Percentiles rank a stretch among this genome's conserved stretches.
Evolutionary conservation across 1,140 invertebrate species (phyloP).

Genomic region (Epicauta chinensis): DNA sequence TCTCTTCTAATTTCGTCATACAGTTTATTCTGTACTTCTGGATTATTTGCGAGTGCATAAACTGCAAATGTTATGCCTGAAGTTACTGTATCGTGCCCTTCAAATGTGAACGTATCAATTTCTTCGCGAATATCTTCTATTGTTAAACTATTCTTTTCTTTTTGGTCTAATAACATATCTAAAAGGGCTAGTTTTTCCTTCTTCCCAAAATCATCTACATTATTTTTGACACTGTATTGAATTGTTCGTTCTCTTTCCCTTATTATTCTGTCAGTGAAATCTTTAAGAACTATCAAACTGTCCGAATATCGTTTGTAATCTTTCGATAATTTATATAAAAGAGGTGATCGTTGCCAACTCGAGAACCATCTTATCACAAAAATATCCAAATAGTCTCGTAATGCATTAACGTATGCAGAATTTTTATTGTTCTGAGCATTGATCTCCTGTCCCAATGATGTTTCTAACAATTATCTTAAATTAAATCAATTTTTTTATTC

Average conservation of each 20-base stretch:
- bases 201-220: neutral
- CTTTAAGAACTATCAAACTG: slow-evolving; percentile 13
- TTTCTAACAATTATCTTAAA: too few species aligned
- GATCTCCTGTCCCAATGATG: slow-evolving; percentile 21
- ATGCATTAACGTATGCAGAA: slow-evolving; percentile 19
- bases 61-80: slow-evolving; percentile 53
- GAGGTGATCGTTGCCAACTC: slow-evolving; percentile 11
- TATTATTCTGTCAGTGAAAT: slow-evolving; percentile 10
- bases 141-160: slow-evolving; percentile 11
- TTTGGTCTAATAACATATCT: slow-evolving; percentile 21
- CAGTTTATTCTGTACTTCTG: slow-evolving; percentile 60
- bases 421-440: slow-evolving; percentile 19
- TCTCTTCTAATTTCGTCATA: slow-evolving; percentile 52
- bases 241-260: slow-evolving; percentile 8
- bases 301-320: slow-evolving; percentile 5
- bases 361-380: slow-evolving; percentile 24
- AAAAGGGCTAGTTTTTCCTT: slow-evolving; percentile 18
- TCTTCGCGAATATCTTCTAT: slow-evolving; percentile 63
- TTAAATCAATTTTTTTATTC: slow-evolving; percentile 14
- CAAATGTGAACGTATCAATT: too few species aligned
- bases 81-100: slow-evolving; percentile 69
- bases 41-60: slow-evolving; percentile 53
- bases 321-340: slow-evolving; percentile 13
- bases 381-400: slow-evolving; percentile 17
- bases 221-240: too few species aligned